phyloP scores from a whole-genome alignment of 2,888 invertebrate species.

The Drosophila gaucha region DNA sequence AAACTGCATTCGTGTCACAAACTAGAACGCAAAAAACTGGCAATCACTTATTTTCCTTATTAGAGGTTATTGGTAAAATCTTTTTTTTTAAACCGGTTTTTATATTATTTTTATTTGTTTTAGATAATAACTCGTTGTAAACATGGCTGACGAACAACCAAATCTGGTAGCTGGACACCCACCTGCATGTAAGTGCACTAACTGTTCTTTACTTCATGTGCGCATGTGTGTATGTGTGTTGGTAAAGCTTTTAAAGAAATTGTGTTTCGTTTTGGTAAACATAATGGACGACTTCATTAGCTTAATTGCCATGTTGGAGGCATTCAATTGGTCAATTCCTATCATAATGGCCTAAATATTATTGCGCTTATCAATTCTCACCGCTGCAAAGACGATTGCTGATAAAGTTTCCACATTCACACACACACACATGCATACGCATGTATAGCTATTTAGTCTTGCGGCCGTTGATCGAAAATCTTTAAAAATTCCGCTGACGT shows the following conservation, averaged over 20 bases:
- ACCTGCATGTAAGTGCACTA: slow-evolving; percentile 90
- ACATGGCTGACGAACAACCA: slow-evolving; percentile 87
- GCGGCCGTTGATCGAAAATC: slow-evolving; percentile 32
- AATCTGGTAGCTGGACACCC: slow-evolving; percentile 95
- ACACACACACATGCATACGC: background rate
- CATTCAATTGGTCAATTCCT: slow-evolving; percentile 20
- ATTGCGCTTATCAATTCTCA: slow-evolving; percentile 53
- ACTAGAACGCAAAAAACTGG: slow-evolving; percentile 39
- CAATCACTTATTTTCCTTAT: slow-evolving; percentile 13
- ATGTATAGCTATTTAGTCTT: slow-evolving; percentile 27
- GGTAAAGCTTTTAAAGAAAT: slow-evolving; percentile 3
- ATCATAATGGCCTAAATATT: slow-evolving; percentile 31
- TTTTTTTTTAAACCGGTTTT: background rate
- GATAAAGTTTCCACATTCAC: slow-evolving; percentile 48
- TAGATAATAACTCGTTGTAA: slow-evolving; percentile 33
- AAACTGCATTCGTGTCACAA: slow-evolving; percentile 79
- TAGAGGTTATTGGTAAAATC: slow-evolving; percentile 18
- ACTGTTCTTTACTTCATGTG: background rate
- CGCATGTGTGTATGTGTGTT: slow-evolving; percentile 11
- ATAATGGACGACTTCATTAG: background rate
- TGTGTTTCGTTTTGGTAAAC: slow-evolving; percentile 17
- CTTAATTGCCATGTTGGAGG: slow-evolving; percentile 26
- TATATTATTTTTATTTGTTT: background rate
- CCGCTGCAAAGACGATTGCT: slow-evolving; percentile 31
- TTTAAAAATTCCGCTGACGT: slow-evolving; percentile 48